Evolutionary conservation across 2,888 invertebrate genomes (phyloP).

Genomic region (Trachelus stipa): DNA sequence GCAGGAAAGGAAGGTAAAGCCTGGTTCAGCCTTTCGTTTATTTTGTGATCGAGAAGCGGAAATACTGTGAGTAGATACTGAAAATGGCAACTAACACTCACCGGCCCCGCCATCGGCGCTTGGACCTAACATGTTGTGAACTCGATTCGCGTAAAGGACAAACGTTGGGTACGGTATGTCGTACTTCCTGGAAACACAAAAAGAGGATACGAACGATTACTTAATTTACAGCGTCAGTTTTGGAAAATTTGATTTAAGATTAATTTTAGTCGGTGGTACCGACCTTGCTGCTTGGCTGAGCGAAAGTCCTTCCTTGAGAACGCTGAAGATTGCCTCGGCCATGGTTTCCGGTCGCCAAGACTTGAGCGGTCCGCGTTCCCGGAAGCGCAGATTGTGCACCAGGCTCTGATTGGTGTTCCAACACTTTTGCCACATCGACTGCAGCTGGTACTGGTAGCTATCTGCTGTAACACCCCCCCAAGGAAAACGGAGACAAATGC

Average conservation of each 20-base stretch:
- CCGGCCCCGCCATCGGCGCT: slow-evolving; percentile 92
- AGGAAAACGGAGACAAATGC: slow-evolving; percentile 42
- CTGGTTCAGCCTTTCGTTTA: slow-evolving; percentile 54
- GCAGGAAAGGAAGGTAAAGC: background rate
- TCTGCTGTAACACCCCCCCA: slow-evolving; percentile 75
- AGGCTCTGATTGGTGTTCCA: slow-evolving; percentile 94
- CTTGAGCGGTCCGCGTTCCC: slow-evolving; percentile 91
- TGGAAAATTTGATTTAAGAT: background rate
- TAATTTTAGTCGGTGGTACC: background rate
- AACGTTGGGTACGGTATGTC: slow-evolving; percentile 96
- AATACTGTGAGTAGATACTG: slow-evolving; percentile 70
- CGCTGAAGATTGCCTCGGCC: slow-evolving; percentile 95
- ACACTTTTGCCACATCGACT: slow-evolving; percentile 96
- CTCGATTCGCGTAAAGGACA: slow-evolving; percentile 91
- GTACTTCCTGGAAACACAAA: slow-evolving; percentile 76
- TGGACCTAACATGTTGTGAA: slow-evolving; percentile 94
- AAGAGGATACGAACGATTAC: background rate
- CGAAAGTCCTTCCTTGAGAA: slow-evolving; percentile 89
- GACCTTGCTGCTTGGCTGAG: slow-evolving; percentile 85
- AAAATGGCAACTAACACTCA: slow-evolving; percentile 68
- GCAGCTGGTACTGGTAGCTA: slow-evolving; percentile 95
- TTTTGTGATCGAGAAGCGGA: slow-evolving; percentile 86
- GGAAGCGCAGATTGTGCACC: slow-evolving; percentile 90
- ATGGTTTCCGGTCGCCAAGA: slow-evolving; percentile 95
- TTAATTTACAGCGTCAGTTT: background rate